phyloP scores from a whole-genome alignment of 2,113 vertebrate species.

The Micronisus gabar region DNA sequence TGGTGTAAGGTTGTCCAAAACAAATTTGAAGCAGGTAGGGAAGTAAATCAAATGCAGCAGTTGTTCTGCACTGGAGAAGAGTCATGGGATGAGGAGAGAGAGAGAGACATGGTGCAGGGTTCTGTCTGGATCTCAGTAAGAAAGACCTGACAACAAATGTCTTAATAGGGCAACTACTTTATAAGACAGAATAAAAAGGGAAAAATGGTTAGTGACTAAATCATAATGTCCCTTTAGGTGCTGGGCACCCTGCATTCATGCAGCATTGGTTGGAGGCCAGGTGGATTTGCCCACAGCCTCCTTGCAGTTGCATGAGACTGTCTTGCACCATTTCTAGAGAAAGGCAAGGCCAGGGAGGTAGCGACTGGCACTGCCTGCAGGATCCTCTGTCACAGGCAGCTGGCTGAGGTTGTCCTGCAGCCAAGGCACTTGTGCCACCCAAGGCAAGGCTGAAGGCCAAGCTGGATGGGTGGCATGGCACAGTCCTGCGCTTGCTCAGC shows the following conservation, averaged over 20 bases:
- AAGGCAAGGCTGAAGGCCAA: neutral
- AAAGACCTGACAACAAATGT: neutral
- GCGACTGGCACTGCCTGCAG: accelerated
- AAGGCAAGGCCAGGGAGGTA: too few relatives aligned
- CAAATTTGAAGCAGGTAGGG: neutral
- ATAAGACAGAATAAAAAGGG: neutral
- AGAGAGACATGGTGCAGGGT: neutral
- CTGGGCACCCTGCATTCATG: neutral
- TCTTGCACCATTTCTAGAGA: neutral
- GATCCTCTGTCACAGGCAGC: neutral
- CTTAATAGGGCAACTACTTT: neutral
- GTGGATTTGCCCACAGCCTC: neutral
- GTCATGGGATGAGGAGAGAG: too few relatives aligned
- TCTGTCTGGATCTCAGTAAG: neutral
- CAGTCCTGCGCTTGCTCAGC: neutral
- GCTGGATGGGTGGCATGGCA: accelerated
- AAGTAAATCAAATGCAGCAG: neutral
- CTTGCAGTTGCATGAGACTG: neutral
- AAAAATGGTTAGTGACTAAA: too few relatives aligned
- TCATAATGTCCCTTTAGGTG: neutral
- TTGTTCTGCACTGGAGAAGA: neutral
- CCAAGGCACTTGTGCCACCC: accelerated
- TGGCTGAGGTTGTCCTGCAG: neutral
- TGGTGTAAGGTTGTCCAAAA: neutral
- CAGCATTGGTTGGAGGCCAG: neutral